A percentile compares a stretch with the other conserved stretches of the same genome.
Conservation (phyloP, 2,113 vertebrate species). For the Blennius ocellaris region DNA sequence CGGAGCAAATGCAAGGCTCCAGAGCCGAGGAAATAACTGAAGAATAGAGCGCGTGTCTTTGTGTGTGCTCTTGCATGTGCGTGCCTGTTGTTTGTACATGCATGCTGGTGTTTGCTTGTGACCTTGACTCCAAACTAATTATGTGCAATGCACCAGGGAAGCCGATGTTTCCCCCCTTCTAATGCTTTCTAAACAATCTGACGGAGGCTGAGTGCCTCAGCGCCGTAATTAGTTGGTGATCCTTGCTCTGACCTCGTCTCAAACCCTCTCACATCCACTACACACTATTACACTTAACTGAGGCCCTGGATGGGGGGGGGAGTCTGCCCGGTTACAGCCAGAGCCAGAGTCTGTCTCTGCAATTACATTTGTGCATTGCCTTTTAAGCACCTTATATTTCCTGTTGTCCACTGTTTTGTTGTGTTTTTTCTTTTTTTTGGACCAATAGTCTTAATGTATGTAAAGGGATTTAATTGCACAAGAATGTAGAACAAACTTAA, state of each 20-base stretch:
- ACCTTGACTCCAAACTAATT: slow-evolving; percentile 79
- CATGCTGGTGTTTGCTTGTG: slow-evolving; percentile 66
- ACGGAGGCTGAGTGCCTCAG: slow-evolving; percentile 66
- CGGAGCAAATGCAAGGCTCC: background rate
- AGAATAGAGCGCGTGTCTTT: slow-evolving; percentile 38
- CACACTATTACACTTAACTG: slow-evolving; percentile 59
- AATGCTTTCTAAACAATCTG: slow-evolving; percentile 77
- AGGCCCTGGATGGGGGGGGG: slow-evolving; percentile 35
- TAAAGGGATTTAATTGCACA: slow-evolving; percentile 38
- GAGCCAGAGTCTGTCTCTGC: slow-evolving; percentile 32
- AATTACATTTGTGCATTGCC: slow-evolving; percentile 52
- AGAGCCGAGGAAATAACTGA: slow-evolving; percentile 35
- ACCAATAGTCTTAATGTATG: slow-evolving; percentile 33
- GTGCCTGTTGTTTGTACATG: slow-evolving; percentile 27
- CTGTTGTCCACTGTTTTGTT: background rate
- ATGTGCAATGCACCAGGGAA: slow-evolving; percentile 76
- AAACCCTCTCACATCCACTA: slow-evolving; percentile 65
- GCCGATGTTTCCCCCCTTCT: slow-evolving; percentile 40
- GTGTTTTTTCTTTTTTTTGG: slow-evolving; percentile 7
- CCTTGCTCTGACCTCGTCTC: slow-evolving; percentile 67
- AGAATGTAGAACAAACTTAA: slow-evolving; percentile 19
- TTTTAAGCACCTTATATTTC: slow-evolving; percentile 50
- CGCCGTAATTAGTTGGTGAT: slow-evolving; percentile 74
- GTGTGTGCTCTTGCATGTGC: slow-evolving; percentile 17
- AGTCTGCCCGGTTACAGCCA: slow-evolving; percentile 18